Percentiles rank a stretch among this genome's conserved stretches.
phyloP scores from a whole-genome alignment of 2,113 vertebrate genomes.

The Picathartes gymnocephalus region DNA sequence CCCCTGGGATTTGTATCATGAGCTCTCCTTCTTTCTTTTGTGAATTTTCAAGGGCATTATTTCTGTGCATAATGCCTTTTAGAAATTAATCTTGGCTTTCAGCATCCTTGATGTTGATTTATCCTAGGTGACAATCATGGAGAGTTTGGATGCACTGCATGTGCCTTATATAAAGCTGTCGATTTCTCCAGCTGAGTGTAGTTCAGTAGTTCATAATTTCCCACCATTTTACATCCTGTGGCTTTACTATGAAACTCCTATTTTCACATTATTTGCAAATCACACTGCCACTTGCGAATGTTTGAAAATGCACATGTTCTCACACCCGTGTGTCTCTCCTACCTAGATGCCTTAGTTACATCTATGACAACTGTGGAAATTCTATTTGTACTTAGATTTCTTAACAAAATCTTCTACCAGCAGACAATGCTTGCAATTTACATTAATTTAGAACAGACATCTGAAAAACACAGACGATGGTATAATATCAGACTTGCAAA shows the following conservation, averaged over 20 bases:
- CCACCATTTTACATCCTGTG: neutral
- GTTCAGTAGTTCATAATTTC: neutral
- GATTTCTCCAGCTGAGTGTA: neutral
- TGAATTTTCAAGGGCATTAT: neutral
- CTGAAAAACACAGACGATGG: neutral
- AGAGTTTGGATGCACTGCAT: neutral
- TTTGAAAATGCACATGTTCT: neutral
- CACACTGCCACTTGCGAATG: neutral
- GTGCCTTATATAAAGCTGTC: neutral
- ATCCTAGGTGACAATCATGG: neutral
- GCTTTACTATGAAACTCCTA: neutral
- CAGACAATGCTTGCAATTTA: neutral
- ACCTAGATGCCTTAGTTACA: neutral
- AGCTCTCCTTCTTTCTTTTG: neutral
- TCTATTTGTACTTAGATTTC: neutral
- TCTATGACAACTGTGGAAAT: neutral
- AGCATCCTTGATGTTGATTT: neutral
- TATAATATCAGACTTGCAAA: conserved; percentile 18
- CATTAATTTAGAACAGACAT: neutral
- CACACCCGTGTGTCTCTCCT: neutral
- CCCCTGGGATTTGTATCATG: neutral
- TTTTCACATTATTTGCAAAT: neutral
- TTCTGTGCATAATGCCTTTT: neutral
- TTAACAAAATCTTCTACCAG: neutral
- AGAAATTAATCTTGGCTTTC: neutral